Evolutionary conservation across 2,888 invertebrate genomes (phyloP).

Genomic region (Lasioglossum vierecki): DNA sequence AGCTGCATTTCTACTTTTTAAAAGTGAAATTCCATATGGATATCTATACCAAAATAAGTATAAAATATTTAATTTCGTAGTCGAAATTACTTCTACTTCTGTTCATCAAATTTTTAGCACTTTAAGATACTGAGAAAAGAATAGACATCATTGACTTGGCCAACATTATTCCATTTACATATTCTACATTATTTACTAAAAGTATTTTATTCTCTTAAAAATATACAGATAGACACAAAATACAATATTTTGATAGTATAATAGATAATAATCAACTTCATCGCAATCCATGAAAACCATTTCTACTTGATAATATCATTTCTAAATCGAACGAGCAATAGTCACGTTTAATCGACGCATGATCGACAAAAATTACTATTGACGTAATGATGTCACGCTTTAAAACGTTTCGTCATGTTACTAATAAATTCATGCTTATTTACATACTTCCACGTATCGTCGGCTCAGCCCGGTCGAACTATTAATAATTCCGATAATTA

Average conservation of each 20-base stretch:
- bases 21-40: not conserved
- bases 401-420: not conserved
- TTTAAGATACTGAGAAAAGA: not conserved
- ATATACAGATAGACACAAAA: not conserved
- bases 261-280: not conserved
- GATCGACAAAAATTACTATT: constrained; percentile 2
- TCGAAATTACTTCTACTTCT: not conserved
- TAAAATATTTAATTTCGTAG: not conserved
- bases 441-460: constrained; percentile 9
- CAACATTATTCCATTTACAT: not conserved
- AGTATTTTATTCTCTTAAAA: not conserved
- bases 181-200: not conserved
- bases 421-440: not conserved
- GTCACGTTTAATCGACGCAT: not conserved
- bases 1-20: not conserved
- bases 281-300: not conserved
- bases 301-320: not conserved
- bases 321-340: not conserved
- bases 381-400: not conserved
- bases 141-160: not conserved
- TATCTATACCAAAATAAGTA: not conserved
- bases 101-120: not conserved
- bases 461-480: constrained; percentile 55
- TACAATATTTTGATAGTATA: not conserved
- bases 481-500: constrained; percentile 73